Evolutionary conservation across 2,888 invertebrate genomes (phyloP).

Genomic region (Tillus elongatus): DNA sequence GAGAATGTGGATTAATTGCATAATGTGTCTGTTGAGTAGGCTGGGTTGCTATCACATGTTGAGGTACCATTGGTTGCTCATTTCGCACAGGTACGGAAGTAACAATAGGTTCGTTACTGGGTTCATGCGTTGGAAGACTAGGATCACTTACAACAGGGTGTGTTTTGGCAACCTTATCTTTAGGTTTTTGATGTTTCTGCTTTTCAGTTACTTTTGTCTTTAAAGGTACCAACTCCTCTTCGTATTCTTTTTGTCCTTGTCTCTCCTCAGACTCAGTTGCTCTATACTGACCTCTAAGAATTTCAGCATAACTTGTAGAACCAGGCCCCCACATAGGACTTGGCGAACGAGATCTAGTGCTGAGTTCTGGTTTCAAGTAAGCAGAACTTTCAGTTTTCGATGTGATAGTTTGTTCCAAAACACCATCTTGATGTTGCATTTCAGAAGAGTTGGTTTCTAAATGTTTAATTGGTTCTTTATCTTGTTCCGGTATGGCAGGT

Average conservation of each 20-base stretch:
- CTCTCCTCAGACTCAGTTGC: slow-evolving; percentile 14
- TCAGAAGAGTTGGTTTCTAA: neutral
- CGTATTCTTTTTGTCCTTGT: slow-evolving; percentile 8
- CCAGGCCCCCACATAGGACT: slow-evolving; percentile 69
- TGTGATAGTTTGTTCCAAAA: neutral
- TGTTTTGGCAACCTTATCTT: slow-evolving; percentile 2
- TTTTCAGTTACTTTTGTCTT: slow-evolving; percentile 9
- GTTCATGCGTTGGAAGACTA: slow-evolving; percentile 2
- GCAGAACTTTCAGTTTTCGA: neutral
- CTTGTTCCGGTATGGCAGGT: slow-evolving; percentile 5
- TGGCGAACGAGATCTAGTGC: slow-evolving; percentile 47
- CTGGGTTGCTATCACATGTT: neutral
- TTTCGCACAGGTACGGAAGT: neutral
- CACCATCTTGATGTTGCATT: neutral
- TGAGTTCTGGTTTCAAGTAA: slow-evolving; percentile 28
- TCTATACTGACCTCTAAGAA: slow-evolving; percentile 52
- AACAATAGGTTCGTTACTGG: neutral
- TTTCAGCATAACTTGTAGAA: slow-evolving; percentile 69
- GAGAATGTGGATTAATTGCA: slow-evolving; percentile 16
- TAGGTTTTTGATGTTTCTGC: slow-evolving; percentile 10
- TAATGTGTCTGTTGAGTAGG: slow-evolving; percentile 12
- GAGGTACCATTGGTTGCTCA: neutral
- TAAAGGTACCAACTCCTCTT: slow-evolving; percentile 5
- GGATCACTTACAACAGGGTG: slow-evolving; percentile 7
- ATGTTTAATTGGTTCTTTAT: slow-evolving; percentile 8